Evolutionary conservation across 2,888 invertebrate genomes (phyloP).

Genomic region (Andrena bucephala): DNA sequence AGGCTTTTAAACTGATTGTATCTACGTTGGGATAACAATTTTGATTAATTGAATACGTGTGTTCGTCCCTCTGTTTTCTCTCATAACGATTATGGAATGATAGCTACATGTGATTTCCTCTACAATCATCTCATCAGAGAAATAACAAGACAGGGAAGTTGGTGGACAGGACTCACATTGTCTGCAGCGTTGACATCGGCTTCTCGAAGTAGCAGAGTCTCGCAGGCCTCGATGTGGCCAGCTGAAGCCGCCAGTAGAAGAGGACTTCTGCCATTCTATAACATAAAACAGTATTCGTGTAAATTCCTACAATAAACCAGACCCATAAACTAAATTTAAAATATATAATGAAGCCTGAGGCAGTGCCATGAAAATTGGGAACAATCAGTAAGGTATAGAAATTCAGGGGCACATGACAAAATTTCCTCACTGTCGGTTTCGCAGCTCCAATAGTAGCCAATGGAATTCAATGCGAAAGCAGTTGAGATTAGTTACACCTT

Average conservation of each 20-base stretch:
- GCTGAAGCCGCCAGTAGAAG: slow-evolving; percentile 87
- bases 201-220: slow-evolving; percentile 85
- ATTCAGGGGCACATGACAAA: too few species aligned
- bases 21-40: not conserved
- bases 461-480: not conserved
- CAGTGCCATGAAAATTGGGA: too few species aligned
- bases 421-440: too few species aligned
- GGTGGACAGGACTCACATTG: slow-evolving; percentile 84
- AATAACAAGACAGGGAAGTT: slow-evolving; percentile 6
- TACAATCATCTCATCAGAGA: not conserved
- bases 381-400: too few species aligned
- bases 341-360: too few species aligned
- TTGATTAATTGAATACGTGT: not conserved
- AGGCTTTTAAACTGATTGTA: not conserved
- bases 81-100: not conserved
- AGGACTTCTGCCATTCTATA: slow-evolving; percentile 85
- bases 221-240: slow-evolving; percentile 86
- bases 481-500: not conserved
- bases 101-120: not conserved
- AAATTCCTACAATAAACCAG: too few species aligned
- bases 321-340: too few species aligned
- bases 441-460: too few species aligned
- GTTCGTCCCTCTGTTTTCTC: not conserved
- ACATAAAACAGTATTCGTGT: slow-evolving; percentile 18
- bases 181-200: slow-evolving; percentile 86